Evolutionary conservation across 2,113 vertebrate genomes (phyloP).

Genomic region (Nyctibius bracteatus): DNA sequence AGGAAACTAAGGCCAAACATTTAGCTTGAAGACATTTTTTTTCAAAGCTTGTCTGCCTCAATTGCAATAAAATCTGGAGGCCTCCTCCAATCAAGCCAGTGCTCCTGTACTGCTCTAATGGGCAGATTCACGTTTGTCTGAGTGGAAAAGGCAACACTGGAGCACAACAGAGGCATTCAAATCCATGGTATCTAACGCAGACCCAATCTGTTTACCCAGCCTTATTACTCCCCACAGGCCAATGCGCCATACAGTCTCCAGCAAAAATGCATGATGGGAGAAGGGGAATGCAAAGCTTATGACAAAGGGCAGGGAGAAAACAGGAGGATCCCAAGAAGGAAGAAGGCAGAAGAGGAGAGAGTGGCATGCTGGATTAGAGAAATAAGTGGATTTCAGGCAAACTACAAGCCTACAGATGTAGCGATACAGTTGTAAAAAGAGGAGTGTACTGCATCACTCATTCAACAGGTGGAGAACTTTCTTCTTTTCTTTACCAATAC

Average conservation of each 20-base stretch:
- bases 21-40: background rate
- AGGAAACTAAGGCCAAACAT: background rate
- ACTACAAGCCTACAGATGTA: background rate
- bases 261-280: background rate
- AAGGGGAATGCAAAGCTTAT: background rate
- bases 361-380: background rate
- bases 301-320: background rate
- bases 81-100: background rate
- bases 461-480: background rate
- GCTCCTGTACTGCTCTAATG: background rate
- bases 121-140: background rate
- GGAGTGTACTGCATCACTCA: background rate
- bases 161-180: background rate
- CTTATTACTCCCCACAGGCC: background rate
- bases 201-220: background rate
- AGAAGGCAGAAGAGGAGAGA: background rate
- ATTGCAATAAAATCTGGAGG: background rate
- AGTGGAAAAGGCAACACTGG: background rate
- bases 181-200: background rate
- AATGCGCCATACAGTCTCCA: rapidly evolving
- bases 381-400: background rate
- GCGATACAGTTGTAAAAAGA: background rate
- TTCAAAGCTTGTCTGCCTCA: background rate
- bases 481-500: background rate
- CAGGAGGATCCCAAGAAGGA: background rate